phyloP scores from a whole-genome alignment of 1,140 invertebrate species.

The Cotesia glomerata region DNA sequence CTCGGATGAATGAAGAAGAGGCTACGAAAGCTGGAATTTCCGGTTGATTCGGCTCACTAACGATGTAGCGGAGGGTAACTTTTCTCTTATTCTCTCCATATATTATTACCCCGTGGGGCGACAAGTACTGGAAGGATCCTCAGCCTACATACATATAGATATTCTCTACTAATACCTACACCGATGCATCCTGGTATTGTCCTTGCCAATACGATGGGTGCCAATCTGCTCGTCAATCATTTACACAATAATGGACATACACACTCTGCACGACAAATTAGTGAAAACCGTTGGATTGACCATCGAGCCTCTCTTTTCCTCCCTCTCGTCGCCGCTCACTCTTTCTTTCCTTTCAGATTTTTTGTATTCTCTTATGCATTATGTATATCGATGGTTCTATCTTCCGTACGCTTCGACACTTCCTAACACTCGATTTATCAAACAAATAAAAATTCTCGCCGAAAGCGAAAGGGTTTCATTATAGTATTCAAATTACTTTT shows the following conservation, averaged over 20 bases:
- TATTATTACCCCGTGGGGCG: constrained; percentile 8
- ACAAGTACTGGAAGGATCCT: background rate
- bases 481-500: no score
- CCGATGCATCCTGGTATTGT: constrained; percentile 43
- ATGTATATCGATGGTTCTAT: background rate
- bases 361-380: no score
- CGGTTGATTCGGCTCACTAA: constrained; percentile 64
- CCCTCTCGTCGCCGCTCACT: background rate
- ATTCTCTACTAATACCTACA: background rate
- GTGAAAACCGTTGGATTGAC: constrained; percentile 50
- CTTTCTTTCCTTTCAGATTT: no score
- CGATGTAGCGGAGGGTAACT: constrained; percentile 55
- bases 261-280: constrained; percentile 55
- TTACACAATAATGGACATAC: constrained; percentile 63
- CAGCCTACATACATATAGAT: background rate
- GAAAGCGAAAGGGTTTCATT: background rate
- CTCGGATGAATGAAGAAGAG: constrained; percentile 52
- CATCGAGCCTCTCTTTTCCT: background rate
- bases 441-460: no score
- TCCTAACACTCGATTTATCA: no score
- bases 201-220: constrained; percentile 40
- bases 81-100: constrained; percentile 19
- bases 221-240: constrained; percentile 44
- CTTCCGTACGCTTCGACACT: background rate
- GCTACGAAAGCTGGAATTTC: constrained; percentile 63